Conservation (phyloP, 2,888 invertebrate genomes). For the Volucella zonaria region DNA sequence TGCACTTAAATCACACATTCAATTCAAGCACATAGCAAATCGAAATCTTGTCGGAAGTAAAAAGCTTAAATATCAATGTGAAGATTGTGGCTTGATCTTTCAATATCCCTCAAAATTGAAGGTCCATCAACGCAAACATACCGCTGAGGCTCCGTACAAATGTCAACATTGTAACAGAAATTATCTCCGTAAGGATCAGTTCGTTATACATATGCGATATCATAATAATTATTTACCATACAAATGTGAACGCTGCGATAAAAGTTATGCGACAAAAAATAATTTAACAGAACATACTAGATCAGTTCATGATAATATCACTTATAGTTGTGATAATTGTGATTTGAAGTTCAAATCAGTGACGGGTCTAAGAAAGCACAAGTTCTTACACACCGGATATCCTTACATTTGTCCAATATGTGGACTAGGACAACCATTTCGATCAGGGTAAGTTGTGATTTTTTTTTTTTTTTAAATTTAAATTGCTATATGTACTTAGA, state of each 20-base stretch:
- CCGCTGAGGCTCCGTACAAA: conserved; percentile 19
- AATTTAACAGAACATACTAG: conserved; percentile 46
- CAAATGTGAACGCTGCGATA: conserved; percentile 71
- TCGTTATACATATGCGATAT: conserved; percentile 69
- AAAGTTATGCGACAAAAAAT: conserved; percentile 56
- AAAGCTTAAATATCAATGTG: conserved; percentile 51
- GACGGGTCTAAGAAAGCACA: conserved; percentile 49
- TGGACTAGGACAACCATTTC: conserved; percentile 43
- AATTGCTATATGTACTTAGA: neutral
- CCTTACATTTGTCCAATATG: conserved; percentile 50
- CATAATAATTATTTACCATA: conserved; percentile 69
- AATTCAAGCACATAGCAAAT: conserved; percentile 37
- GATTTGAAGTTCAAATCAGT: conserved; percentile 45
- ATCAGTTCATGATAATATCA: conserved; percentile 43
- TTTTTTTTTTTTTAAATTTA: neutral
- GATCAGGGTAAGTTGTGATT: conserved; percentile 34
- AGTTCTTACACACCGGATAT: conserved; percentile 47
- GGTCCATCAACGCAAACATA: conserved; percentile 42
- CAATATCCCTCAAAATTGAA: conserved; percentile 47
- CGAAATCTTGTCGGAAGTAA: neutral
- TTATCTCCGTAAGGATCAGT: conserved; percentile 43
- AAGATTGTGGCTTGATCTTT: conserved; percentile 51
- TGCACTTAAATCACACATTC: conserved; percentile 45
- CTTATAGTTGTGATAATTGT: conserved; percentile 43
- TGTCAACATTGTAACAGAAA: conserved; percentile 41